Percentiles rank a stretch among this genome's conserved stretches.
phyloP scores from a whole-genome alignment of 2,888 invertebrate species.

The Agapostemon virescens region DNA sequence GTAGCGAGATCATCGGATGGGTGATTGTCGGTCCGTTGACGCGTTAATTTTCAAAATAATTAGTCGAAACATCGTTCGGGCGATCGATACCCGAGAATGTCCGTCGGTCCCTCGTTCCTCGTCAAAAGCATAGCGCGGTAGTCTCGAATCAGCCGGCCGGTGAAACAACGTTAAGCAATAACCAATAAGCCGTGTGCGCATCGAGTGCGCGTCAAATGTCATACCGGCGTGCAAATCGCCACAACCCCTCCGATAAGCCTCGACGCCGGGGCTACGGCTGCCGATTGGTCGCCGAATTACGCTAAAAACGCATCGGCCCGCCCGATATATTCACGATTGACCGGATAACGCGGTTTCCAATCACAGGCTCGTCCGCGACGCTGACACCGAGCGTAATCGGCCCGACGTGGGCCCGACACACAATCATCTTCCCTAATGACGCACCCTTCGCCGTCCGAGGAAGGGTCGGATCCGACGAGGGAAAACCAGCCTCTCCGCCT shows the following conservation, averaged over 20 bases:
- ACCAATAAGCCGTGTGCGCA: constrained; percentile 72
- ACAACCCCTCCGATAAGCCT: constrained; percentile 20
- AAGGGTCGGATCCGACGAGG: neutral
- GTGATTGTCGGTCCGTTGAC: neutral
- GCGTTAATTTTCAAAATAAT: constrained; percentile 7
- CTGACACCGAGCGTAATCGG: constrained; percentile 64
- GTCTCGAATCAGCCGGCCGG: constrained; percentile 56
- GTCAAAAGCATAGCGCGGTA: constrained; percentile 25
- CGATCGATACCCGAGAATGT: constrained; percentile 1
- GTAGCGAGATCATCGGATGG: neutral
- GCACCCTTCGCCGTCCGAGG: constrained; percentile 31
- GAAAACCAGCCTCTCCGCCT: neutral
- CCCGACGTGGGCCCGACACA: constrained; percentile 45
- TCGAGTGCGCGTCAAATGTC: constrained; percentile 73
- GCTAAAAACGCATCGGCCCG: constrained; percentile 65
- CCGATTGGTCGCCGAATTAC: constrained; percentile 64
- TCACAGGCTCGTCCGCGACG: constrained; percentile 65
- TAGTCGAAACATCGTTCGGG: neutral
- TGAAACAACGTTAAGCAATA: constrained; percentile 74
- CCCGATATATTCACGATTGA: constrained; percentile 69
- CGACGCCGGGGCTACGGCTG: neutral
- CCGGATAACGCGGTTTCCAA: constrained; percentile 72
- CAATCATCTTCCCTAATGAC: constrained; percentile 58
- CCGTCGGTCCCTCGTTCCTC: constrained; percentile 15
- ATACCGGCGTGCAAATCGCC: constrained; percentile 42